Base-by-base conservation (phyloP, 2,888 invertebrate species). In the Tryphoninae sp. region DNA sequence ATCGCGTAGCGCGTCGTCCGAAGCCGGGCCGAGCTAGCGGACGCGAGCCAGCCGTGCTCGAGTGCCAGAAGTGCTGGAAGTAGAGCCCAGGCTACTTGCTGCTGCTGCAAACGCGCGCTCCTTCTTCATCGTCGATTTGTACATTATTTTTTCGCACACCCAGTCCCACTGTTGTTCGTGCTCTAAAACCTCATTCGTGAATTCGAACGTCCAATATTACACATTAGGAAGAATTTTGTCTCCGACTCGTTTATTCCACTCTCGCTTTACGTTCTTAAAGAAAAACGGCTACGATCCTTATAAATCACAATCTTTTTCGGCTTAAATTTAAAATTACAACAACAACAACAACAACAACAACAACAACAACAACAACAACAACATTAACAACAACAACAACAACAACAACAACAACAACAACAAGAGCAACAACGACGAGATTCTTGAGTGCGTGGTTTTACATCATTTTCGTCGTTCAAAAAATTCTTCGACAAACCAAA, bases 1-100 rank as follows among this genome's bases (percentile, higher is more conserved):
- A 91, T 90, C 89, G 90, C 84, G 83, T 87, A 76, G 73, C 86
- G 87, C 88, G 85, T 84, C 84, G 82, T 86, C 84, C 82, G 82
- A 85, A 84, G 81, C 84, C 85, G 84, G 84, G 83, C 82, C 78
- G 84, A 80, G 84, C 85, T 82, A 84, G 85, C 86, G 79, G 84
- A 80, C 81, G 82, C 85, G 87, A 85, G 85, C 73, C 83, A 84
- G 83, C 83, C 85, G 86, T 83, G 83, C 79, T 81, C 84, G 84
- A 81, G 83, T 82, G 85, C 86, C 87, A 86, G 85, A 85, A 85
- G 85, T 83, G 86, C 86, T 85, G 85, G 86, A 86, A 86, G 84
- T 84, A 86, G 86, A 86, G 85, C 85, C 86, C 86, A 86, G 86
- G 84, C 83, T 85, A 84, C 85, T 77, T 83, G 83, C 84, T 82